Evolutionary conservation across 1,140 invertebrate species (phyloP).

Genomic region (Eufriesea mexicana): DNA sequence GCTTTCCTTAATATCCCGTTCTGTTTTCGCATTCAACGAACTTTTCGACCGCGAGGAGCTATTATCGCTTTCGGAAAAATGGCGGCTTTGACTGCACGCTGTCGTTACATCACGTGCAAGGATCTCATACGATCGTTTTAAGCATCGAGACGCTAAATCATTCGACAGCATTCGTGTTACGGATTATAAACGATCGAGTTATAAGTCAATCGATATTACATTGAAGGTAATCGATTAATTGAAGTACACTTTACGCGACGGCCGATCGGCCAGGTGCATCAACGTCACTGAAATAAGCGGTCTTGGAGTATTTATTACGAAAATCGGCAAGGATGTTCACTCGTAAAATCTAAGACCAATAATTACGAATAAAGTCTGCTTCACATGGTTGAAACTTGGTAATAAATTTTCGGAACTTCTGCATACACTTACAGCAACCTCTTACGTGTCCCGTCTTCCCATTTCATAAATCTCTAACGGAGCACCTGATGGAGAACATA

Average conservation of each 20-base stretch:
- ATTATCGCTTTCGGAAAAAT: neutral
- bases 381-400: neutral
- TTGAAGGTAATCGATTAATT: conserved; percentile 60
- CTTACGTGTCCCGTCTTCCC: neutral
- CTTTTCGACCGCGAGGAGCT: neutral
- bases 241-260: conserved; percentile 42
- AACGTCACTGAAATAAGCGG: conserved; percentile 48
- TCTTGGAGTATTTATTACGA: conserved; percentile 45
- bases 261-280: conserved; percentile 31
- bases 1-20: neutral
- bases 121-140: neutral
- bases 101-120: too few species aligned
- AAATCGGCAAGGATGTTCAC: conserved; percentile 27
- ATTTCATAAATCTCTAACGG: neutral
- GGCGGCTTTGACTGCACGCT: neutral
- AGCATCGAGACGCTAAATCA: conserved; percentile 48
- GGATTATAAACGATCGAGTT: conserved; percentile 64
- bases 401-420: conserved; percentile 27
- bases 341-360: conserved; percentile 28
- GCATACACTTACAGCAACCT: neutral
- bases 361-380: conserved; percentile 25
- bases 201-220: conserved; percentile 62
- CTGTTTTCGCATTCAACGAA: neutral
- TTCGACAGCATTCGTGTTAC: conserved; percentile 29
- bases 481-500: neutral